These are phyloP conservation scores for Rhincodon typus DNA, from an alignment of 2,797 vertebrate species.

Conservation along the genomic window DNA sequence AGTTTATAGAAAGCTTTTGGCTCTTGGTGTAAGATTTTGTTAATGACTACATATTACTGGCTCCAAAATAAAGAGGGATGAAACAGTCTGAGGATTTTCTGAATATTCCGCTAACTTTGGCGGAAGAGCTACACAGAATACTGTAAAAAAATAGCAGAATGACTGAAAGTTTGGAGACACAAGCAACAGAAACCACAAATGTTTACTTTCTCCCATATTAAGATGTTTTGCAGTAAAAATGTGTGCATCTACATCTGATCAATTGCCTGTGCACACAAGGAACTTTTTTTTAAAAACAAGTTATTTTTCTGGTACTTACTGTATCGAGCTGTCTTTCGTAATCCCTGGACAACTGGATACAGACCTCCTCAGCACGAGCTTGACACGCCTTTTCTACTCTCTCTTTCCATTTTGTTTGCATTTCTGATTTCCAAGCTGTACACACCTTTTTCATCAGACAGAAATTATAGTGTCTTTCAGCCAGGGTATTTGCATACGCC, in stretches of 20 bases:
- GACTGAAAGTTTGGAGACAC: neutral
- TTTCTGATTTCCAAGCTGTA: conserved; percentile 69
- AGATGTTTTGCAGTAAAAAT: neutral
- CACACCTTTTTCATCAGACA: conserved; percentile 78
- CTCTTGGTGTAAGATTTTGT: neutral
- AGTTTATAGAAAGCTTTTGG: neutral
- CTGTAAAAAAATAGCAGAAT: neutral
- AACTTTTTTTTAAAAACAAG: neutral
- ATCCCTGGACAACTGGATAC: conserved; percentile 69
- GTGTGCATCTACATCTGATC: neutral
- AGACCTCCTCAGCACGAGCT: conserved; percentile 77
- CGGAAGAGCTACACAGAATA: neutral
- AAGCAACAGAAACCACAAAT: neutral
- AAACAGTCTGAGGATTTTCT: neutral
- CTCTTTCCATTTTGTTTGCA: conserved; percentile 74
- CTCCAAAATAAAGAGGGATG: neutral
- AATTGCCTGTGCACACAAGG: neutral
- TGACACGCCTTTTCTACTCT: conserved; percentile 77
- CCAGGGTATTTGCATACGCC: conserved; percentile 60
- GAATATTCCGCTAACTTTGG: neutral
- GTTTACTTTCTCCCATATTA: neutral
- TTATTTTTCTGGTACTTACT: conserved; percentile 55
- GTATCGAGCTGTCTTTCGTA: conserved; percentile 75
- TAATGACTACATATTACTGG: neutral
- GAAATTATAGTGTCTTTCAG: conserved; percentile 67